phyloP scores from a whole-genome alignment of 2,797 vertebrate genomes.

The Hydrophis major region DNA sequence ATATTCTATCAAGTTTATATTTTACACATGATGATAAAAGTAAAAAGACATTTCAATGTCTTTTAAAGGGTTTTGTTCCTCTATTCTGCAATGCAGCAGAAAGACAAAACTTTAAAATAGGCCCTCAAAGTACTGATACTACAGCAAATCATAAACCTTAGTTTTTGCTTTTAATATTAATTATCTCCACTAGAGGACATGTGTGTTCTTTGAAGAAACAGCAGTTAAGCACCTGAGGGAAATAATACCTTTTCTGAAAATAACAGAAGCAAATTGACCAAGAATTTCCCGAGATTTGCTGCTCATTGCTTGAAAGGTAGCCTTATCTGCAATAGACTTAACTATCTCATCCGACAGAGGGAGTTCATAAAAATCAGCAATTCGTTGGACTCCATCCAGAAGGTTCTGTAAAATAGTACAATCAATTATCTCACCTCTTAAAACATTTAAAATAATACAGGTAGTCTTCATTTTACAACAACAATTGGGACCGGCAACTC shows the following conservation, averaged over 20 bases:
- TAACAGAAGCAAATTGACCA: conserved; percentile 45
- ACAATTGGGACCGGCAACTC: not conserved
- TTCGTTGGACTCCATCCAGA: conserved; percentile 56
- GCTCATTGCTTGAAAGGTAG: conserved; percentile 60
- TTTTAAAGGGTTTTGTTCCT: not conserved
- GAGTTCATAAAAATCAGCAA: conserved; percentile 70
- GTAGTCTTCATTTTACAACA: not conserved
- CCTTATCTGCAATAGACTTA: conserved; percentile 49
- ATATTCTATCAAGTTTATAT: not conserved
- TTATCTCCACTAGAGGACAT: not conserved
- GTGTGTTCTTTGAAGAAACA: not conserved
- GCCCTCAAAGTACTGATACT: not conserved
- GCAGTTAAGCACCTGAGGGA: not conserved
- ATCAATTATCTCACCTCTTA: not conserved
- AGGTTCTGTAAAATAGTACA: conserved; percentile 65
- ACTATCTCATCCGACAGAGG: conserved; percentile 64
- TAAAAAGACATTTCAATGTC: not conserved
- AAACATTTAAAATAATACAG: not conserved
- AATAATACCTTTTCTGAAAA: conserved; percentile 67
- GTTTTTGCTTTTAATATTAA: not conserved
- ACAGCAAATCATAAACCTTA: not conserved
- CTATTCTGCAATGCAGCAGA: not conserved
- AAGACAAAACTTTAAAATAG: not conserved
- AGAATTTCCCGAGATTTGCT: conserved; percentile 49
- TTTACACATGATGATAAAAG: not conserved